Evolutionary conservation across 1,140 invertebrate species (phyloP), one percentile per base, ranked within the genome.

Genomic region (Thaumetopoea pityocampa): DNA sequence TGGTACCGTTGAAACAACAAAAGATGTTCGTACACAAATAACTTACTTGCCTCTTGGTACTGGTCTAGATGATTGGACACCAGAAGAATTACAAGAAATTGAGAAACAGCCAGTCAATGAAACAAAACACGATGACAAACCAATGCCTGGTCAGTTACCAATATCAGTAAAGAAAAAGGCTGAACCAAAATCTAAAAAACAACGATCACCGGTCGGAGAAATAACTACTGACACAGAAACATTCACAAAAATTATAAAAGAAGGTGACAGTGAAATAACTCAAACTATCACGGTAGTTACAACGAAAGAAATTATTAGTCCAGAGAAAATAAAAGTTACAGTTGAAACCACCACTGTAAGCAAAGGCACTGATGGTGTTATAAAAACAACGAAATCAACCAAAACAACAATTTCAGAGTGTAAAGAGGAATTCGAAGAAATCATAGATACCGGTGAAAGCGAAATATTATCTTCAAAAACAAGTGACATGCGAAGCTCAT

Each of bases 401-500:
- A 86, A 86, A 65, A 85, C 80, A 2, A 85, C 80, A 4, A 84
- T 86, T 20, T 85, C 80, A 7, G 85, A 86, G 66, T 72, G 83
- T 22, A 82, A 69, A 47, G 85, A 86, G 67, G 85, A 86, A 53
- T 83, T 60, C 51, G 81, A 85, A 51, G 84, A 86, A 68, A 79
- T 65, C 10, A 82, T 86, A 30, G 76, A 83, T 35, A 67, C 62
- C 0, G 69, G 67, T 47, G 68, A 83, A 67, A 85, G 76, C 53
- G 76, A 83, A 58, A 82, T 80, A 46, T 82, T 67, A 18, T 81
- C 77, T 8, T 72, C 87, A 18, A 80, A 86, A 35, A 86, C 86
- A 1, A 74, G 81, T 12, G 80, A 86, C 19, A 59, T 88, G 41
- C 78, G 87, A 19, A 88, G 88, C 68, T 87, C 85, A 30, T 89